Evolutionary conservation across 1,140 invertebrate species (phyloP).

Genomic region (Diorhabda elongata): DNA sequence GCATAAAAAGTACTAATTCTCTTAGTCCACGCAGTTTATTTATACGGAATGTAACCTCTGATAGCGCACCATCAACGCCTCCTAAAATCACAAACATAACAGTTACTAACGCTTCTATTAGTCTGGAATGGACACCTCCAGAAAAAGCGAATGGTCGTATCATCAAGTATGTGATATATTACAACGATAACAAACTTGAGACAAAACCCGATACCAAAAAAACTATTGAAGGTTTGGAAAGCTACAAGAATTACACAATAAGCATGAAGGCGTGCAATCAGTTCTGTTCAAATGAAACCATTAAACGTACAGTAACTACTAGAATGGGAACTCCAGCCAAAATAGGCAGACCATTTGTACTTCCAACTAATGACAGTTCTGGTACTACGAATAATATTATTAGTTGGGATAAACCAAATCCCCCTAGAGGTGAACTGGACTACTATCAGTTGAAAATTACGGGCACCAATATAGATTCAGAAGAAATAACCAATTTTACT

Average conservation of each 20-base stretch:
- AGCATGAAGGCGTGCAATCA: constrained; percentile 67
- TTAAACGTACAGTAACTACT: constrained; percentile 50
- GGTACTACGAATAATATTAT: constrained; percentile 45
- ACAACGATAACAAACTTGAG: constrained; percentile 25
- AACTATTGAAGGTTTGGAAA: constrained; percentile 43
- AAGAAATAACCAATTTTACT: constrained; percentile 1
- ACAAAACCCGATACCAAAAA: not conserved
- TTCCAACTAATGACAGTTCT: constrained; percentile 48
- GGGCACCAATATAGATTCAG: not conserved
- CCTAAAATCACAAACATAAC: constrained; percentile 54
- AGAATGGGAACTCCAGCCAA: constrained; percentile 57
- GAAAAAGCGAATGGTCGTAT: constrained; percentile 68
- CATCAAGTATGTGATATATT: constrained; percentile 63
- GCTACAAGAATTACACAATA: constrained; percentile 62
- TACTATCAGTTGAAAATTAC: constrained; percentile 53
- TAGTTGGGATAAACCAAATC: constrained; percentile 54
- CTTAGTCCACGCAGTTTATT: constrained; percentile 8
- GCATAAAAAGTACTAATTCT: constrained; percentile 62
- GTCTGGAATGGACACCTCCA: constrained; percentile 67
- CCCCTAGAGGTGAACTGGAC: constrained; percentile 59
- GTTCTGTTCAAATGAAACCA: constrained; percentile 56
- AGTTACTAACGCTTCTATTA: constrained; percentile 62
- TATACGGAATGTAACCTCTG: constrained; percentile 65
- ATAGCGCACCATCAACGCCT: constrained; percentile 62
- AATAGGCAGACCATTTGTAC: constrained; percentile 49